These are phyloP conservation scores for Tupaia tana DNA, from an alignment of 2,113 vertebrate species.

Conservation along the genomic window DNA sequence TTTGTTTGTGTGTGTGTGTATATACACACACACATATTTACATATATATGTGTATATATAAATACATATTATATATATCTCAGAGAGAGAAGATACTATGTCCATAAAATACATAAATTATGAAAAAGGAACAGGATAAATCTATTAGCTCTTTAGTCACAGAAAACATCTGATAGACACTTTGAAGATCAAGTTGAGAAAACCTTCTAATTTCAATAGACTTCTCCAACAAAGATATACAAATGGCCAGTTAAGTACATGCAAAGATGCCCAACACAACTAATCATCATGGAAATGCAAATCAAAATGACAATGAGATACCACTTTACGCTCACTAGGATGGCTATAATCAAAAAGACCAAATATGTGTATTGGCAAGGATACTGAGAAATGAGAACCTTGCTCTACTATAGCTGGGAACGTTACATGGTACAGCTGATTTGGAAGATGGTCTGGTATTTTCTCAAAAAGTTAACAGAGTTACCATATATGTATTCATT, in stretches of 20 bases:
- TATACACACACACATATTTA: not conserved
- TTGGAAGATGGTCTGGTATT: too few species aligned
- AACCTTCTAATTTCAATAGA: not conserved
- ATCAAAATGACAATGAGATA: not conserved
- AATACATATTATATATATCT: not conserved
- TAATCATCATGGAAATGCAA: not conserved
- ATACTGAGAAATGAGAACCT: not conserved
- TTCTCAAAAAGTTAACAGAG: not conserved
- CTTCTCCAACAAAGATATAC: not conserved
- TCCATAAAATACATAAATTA: not conserved
- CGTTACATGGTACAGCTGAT: not conserved
- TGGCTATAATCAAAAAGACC: too few species aligned
- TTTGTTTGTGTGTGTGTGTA: not conserved
- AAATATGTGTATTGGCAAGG: too few species aligned
- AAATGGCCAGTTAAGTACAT: not conserved
- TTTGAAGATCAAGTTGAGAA: not conserved
- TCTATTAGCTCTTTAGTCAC: not conserved
- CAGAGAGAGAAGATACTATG: not conserved
- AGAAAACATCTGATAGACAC: not conserved
- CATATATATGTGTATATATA: not conserved
- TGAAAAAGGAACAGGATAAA: not conserved
- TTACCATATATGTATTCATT: not conserved
- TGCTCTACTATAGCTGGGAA: not conserved
- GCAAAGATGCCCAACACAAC: not conserved
- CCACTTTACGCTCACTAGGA: not conserved